These are phyloP conservation scores for Habrosyne pyritoides DNA, from an alignment of 2,888 invertebrate species.

Conservation along the genomic window DNA sequence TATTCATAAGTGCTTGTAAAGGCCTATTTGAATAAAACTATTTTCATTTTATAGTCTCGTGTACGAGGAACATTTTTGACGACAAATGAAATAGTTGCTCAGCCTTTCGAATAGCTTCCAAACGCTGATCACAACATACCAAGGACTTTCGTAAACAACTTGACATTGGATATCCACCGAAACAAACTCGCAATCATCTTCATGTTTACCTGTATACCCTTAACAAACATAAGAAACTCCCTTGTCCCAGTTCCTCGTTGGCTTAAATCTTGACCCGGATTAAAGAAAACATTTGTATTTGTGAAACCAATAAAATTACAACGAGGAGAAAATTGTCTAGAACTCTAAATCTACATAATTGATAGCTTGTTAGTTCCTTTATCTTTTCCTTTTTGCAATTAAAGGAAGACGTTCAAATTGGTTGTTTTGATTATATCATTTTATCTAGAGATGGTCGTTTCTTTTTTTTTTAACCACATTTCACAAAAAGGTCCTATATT, in stretches of 20 bases:
- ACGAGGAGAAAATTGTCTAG: neutral
- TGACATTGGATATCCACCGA: slow-evolving; percentile 34
- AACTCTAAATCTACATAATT: neutral
- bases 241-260: slow-evolving; percentile 11
- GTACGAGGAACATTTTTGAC: too few relatives aligned
- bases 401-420: neutral
- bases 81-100: too few relatives aligned
- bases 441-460: too few relatives aligned
- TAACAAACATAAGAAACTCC: slow-evolving; percentile 18
- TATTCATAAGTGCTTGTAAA: too few relatives aligned
- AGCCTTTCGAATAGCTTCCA: slow-evolving; percentile 5
- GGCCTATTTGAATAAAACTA: too few relatives aligned
- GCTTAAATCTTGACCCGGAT: slow-evolving; percentile 31
- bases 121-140: slow-evolving; percentile 28
- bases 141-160: slow-evolving; percentile 41
- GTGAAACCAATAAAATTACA: slow-evolving; percentile 7
- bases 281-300: slow-evolving; percentile 18
- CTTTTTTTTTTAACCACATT: too few relatives aligned
- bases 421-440: neutral
- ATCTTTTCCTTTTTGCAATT: neutral
- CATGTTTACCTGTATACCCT: slow-evolving; percentile 30
- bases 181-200: slow-evolving; percentile 31
- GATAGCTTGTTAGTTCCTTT: neutral
- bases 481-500: too few relatives aligned
- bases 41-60: too few relatives aligned